A percentile compares a stretch with the other conserved stretches of the same genome.
phyloP scores from a whole-genome alignment of 2,797 vertebrate genomes.

The Kryptopterus vitreolus region DNA sequence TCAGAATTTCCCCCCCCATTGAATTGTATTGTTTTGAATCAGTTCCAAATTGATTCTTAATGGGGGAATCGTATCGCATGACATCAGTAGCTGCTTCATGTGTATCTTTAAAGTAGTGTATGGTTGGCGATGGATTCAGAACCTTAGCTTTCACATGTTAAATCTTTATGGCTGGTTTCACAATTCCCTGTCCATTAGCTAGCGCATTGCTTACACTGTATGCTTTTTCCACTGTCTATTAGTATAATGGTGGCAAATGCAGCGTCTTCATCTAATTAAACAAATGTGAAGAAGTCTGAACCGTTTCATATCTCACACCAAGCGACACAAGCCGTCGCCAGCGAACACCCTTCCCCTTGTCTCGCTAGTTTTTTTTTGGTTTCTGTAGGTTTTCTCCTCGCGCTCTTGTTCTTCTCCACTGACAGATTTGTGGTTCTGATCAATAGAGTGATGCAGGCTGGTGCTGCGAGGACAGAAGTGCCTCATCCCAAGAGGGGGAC shows the following conservation, averaged over 20 bases:
- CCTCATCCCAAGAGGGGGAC: slow-evolving; percentile 59
- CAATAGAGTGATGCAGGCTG: slow-evolving; percentile 70
- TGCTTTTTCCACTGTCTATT: not conserved
- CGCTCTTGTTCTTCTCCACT: slow-evolving; percentile 55
- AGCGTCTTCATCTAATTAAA: not conserved
- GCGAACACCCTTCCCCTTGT: slow-evolving; percentile 13
- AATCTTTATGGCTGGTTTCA: not conserved
- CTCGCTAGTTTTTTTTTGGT: slow-evolving; percentile 31
- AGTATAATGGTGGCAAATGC: not conserved
- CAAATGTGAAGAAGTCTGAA: not conserved
- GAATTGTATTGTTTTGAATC: too few relatives aligned
- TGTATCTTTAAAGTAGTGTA: too few relatives aligned
- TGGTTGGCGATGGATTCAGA: too few relatives aligned
- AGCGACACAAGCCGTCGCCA: not conserved
- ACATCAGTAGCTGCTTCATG: too few relatives aligned
- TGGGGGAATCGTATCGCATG: too few relatives aligned
- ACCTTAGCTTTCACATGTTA: not conserved
- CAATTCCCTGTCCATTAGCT: not conserved
- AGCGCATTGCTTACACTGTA: not conserved
- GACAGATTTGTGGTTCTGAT: slow-evolving; percentile 70
- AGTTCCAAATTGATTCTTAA: too few relatives aligned
- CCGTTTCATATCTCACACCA: not conserved
- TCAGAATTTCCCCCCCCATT: too few relatives aligned
- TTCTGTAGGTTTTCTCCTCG: slow-evolving; percentile 38
- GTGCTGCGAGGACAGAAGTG: slow-evolving; percentile 58